Evolutionary conservation across 2,797 vertebrate genomes (phyloP), one percentile per base, ranked within the genome.

Genomic region (Notolabrus celidotus): DNA sequence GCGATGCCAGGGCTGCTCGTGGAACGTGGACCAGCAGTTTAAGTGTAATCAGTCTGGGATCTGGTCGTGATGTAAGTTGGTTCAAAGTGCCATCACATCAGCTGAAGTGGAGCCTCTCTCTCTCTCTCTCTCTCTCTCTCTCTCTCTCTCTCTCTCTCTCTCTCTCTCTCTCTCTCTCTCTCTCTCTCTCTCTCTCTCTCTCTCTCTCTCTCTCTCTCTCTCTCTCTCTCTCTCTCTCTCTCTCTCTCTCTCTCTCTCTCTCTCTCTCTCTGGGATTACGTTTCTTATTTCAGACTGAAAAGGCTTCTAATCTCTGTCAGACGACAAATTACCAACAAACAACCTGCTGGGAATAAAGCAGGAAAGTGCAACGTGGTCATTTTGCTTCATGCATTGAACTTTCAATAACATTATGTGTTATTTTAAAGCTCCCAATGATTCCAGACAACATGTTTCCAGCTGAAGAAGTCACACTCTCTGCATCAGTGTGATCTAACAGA

Each of bases 31-130:
- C 43, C 41, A 76, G 59, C 53, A 88, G 78, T 62, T 71, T 25
- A 25, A 33, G 53, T 76, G 63, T 46, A 81, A 88, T 86, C 74
- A 78, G 68, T 76, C 60, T 64, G 69, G 39, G 68, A 58, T 50
- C n/a, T 10, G 62, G 27, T 31, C 55, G 47, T 80, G 79, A 86
- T 22, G 53, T 80, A 74, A 79, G 47, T 25, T 33, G 69, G 39
- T 72, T 74, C 25, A 72, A 61, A 59, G 20, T 41, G 46, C 34
- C 45, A 36, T 50, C 22, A 14, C 10, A 19, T 36, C 12, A 1
- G 46, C 10, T 51, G 33, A 8, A 38, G n/a, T 25, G 9, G n/a
- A 50, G 39, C 27, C 29, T 12, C 47, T 17, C 1, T 41, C 39
- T 33, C 16, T 41, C 12, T 25, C 50, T 33, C 29, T 12, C 51